Conservation (phyloP, 1,140 invertebrate genomes). For the Zophobas atratus region DNA sequence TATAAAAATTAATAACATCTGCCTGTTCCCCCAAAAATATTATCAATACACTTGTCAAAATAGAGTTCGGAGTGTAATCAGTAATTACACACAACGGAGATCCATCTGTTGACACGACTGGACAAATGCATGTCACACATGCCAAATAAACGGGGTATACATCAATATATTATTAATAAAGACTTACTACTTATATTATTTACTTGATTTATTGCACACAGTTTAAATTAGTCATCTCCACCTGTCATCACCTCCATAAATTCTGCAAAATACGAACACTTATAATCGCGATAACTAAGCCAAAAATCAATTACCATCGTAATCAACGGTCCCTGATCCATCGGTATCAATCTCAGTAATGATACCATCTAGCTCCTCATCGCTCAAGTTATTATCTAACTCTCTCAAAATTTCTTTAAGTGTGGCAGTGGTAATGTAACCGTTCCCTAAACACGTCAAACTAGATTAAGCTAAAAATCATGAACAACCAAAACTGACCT, state of each 20-base stretch:
- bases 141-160: too few species aligned
- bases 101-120: too few species aligned
- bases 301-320: slow-evolving; percentile 74
- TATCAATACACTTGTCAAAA: too few species aligned
- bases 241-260: slow-evolving; percentile 89
- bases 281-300: background rate
- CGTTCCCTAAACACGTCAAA: slow-evolving; percentile 72
- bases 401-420: slow-evolving; percentile 83
- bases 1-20: too few species aligned
- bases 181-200: slow-evolving; percentile 21
- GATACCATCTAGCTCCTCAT: slow-evolving; percentile 91
- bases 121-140: too few species aligned
- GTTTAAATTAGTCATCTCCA: slow-evolving; percentile 66
- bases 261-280: slow-evolving; percentile 72
- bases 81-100: background rate
- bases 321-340: slow-evolving; percentile 83
- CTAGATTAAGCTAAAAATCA: slow-evolving; percentile 3
- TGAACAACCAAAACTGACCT: slow-evolving; percentile 69
- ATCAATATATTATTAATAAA: background rate
- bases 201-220: slow-evolving; percentile 11
- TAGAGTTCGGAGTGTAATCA: background rate
- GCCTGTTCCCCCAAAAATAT: too few species aligned
- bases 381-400: slow-evolving; percentile 88
- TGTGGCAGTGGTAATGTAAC: slow-evolving; percentile 83
- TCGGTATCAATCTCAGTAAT: slow-evolving; percentile 95